A percentile compares a stretch with the other conserved stretches of the same genome.
Conservation (phyloP, 1,140 invertebrate species). For the Drosophila ironensis region DNA sequence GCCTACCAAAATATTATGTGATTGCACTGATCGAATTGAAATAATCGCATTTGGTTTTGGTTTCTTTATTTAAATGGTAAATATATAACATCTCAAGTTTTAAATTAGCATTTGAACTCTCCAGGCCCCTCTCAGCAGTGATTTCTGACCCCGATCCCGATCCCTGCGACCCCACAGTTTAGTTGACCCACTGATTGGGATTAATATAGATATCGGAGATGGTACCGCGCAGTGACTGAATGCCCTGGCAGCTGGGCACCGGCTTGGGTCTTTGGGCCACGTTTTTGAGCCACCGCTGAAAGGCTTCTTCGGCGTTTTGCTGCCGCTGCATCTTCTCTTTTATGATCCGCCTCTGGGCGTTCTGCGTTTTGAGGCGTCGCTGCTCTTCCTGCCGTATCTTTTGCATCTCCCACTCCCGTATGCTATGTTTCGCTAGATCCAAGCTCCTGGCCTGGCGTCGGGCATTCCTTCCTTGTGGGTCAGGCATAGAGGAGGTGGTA, state of each 20-base stretch:
- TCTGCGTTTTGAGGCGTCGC: conserved; percentile 6
- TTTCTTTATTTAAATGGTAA: not conserved
- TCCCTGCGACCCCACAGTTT: not conserved
- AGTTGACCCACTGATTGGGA: conserved; percentile 53
- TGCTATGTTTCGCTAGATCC: not conserved
- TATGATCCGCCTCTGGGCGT: not conserved
- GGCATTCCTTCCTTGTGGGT: too few species aligned
- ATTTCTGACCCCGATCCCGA: too few species aligned
- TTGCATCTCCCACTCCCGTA: conserved; percentile 44
- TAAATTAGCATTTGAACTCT: not conserved
- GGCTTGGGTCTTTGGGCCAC: conserved; percentile 55
- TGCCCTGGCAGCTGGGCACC: conserved; percentile 58
- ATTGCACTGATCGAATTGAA: too few species aligned
- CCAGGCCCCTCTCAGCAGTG: not conserved
- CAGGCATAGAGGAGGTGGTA: too few species aligned
- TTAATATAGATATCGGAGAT: conserved; percentile 59
- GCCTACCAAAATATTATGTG: too few species aligned
- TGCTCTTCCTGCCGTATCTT: conserved; percentile 35
- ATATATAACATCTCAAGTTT: not conserved
- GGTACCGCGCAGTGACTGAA: conserved; percentile 57
- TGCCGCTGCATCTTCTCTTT: conserved; percentile 22
- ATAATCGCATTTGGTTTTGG: not conserved
- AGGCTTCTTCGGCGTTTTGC: conserved; percentile 32
- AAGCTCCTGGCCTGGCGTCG: not conserved
- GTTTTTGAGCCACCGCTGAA: conserved; percentile 47